Base-by-base conservation (phyloP, 1,140 invertebrate genomes). In the Condylostylus longicornis region DNA sequence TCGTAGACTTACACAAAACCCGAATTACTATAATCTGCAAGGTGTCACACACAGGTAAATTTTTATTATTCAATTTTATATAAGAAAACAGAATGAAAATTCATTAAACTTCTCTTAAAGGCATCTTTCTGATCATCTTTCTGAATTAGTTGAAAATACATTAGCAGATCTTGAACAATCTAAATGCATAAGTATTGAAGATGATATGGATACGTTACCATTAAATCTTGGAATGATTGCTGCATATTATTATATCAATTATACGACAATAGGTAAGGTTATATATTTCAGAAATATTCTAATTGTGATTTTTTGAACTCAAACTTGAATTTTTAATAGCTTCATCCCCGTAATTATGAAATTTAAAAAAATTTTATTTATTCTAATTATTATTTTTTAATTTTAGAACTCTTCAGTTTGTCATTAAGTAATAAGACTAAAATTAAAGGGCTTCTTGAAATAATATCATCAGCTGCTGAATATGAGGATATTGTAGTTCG, bases 221-320 rank as follows among this genome's bases (percentile, higher is more conserved):
- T 67, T 99, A 1, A 99, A 99, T 68, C 66, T 99, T 54, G 96
- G 96, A 42, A 98, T 99, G 91, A 99, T 99, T 62, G 94, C 95
- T 2, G 91, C 94, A 0, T 99, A 99, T 61, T 99, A 99, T 61
- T 99, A 98, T 58, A 98, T 98, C 45, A 97, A 98, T 64, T 99
- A 99, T 50, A 95, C 93, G 0, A 99, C 96, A 0, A 98, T 99
- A 43, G 82, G 81, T 85, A 60, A 63, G 65, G 53, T 38, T 7
- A 35, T 27, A 10, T 17, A 38, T 25, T n/a, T 14, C 1, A 22
- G 12, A 6, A 25, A 9, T 23, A 9, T 29, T 17, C 9, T 21
- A 22, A 17, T 31, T 23, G 18, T 20, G 8, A 38, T 25, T 29
- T n/a, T n/a, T n/a, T n/a, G n/a, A n/a, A n/a, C n/a, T n/a, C n/a